These are phyloP conservation scores for Mellivora capensis DNA, from an alignment of 2,113 vertebrate genomes.

Conservation along the genomic window DNA sequence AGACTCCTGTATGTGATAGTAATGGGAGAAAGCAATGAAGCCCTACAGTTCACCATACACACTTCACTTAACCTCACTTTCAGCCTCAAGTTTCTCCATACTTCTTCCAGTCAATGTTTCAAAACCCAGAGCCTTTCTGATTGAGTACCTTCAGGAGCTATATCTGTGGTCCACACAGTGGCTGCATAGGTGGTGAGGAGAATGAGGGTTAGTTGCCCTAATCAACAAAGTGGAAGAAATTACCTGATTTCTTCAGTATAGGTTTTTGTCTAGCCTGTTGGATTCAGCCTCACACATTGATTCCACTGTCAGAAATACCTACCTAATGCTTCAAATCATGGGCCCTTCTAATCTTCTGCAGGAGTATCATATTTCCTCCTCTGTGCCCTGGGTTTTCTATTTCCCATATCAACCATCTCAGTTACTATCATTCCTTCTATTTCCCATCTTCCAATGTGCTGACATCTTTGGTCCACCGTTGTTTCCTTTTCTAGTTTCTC, in stretches of 20 bases:
- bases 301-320: fast-evolving
- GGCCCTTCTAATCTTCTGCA: background rate
- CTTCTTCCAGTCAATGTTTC: background rate
- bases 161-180: background rate
- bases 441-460: background rate
- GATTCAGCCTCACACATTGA: background rate
- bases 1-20: background rate
- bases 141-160: background rate
- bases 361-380: background rate
- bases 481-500: background rate
- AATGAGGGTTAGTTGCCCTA: background rate
- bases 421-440: background rate
- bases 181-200: background rate
- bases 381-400: no score
- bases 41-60: background rate
- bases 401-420: background rate
- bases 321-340: background rate
- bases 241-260: background rate
- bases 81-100: background rate
- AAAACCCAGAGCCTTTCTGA: background rate
- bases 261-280: background rate
- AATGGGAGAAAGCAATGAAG: background rate
- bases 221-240: background rate
- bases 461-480: background rate
- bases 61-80: background rate